Conservation (phyloP, 2,113 vertebrate species). For the Chauna torquata region DNA sequence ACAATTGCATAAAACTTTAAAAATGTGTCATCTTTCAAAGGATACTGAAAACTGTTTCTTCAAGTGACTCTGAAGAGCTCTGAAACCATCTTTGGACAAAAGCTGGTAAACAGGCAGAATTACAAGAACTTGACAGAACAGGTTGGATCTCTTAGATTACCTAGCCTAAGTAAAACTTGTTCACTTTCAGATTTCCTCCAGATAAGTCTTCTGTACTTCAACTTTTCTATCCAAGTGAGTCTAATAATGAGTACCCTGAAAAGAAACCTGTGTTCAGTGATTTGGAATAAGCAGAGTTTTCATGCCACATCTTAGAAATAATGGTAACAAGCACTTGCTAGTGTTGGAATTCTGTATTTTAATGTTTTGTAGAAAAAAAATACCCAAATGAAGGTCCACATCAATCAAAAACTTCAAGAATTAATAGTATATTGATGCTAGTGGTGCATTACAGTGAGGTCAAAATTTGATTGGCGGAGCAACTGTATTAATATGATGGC, state of each 20-base stretch:
- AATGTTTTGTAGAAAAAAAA: neutral
- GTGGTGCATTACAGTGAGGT: neutral
- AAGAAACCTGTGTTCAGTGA: neutral
- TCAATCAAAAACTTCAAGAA: neutral
- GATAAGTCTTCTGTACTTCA: neutral
- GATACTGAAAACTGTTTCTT: neutral
- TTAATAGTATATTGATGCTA: neutral
- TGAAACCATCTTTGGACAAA: neutral
- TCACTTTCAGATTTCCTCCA: neutral
- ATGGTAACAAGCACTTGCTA: neutral
- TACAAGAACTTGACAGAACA: neutral
- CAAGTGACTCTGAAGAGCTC: neutral
- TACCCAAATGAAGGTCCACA: fast-evolving
- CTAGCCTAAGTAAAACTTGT: neutral
- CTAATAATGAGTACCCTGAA: neutral
- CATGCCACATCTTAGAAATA: neutral
- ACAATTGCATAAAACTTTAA: neutral
- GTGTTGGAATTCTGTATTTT: neutral
- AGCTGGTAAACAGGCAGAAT: neutral
- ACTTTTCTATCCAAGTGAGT: neutral
- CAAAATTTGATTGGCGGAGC: neutral
- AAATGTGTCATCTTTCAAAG: neutral
- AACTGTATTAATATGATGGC: fast-evolving
- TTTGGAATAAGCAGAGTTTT: neutral
- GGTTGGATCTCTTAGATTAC: neutral